Conservation (phyloP, 1,140 invertebrate species). For the Campoletis sonorensis region DNA sequence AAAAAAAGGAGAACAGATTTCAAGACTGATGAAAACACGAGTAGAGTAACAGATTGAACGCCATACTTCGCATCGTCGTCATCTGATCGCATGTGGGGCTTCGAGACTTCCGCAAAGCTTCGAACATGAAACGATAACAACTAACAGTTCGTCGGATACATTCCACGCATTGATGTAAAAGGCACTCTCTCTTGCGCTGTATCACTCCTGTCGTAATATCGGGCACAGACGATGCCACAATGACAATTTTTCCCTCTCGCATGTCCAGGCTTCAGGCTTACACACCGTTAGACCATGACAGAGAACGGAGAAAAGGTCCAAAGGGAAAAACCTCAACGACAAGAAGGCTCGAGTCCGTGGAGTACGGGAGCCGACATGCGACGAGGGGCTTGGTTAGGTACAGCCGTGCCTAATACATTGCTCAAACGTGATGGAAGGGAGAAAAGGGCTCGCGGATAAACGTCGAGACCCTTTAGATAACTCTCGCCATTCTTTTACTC, state of each 20-base stretch:
- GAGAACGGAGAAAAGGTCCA: conserved; percentile 19
- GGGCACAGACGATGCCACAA: not conserved
- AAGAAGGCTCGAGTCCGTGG: not conserved
- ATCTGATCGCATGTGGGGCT: not conserved
- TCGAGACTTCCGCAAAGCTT: not conserved
- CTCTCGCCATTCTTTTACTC: not conserved
- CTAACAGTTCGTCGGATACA: not conserved
- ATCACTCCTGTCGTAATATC: not conserved
- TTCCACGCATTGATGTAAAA: not conserved
- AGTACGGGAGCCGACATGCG: not conserved
- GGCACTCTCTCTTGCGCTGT: not conserved
- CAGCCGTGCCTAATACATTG: not conserved
- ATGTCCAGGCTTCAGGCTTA: not conserved
- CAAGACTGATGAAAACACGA: not conserved
- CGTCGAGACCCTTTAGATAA: conserved; percentile 22
- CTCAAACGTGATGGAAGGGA: conserved; percentile 19
- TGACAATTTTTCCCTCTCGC: not conserved
- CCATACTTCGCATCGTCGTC: not conserved
- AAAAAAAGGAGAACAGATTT: not conserved
- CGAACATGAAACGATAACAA: not conserved
- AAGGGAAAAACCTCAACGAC: not conserved
- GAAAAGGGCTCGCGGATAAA: conserved; percentile 22
- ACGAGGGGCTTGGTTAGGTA: not conserved
- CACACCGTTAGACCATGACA: not conserved
- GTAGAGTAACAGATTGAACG: not conserved